These are phyloP conservation scores for Busseola fusca DNA, from an alignment of 2,888 invertebrate genomes.

Conservation along the genomic window DNA sequence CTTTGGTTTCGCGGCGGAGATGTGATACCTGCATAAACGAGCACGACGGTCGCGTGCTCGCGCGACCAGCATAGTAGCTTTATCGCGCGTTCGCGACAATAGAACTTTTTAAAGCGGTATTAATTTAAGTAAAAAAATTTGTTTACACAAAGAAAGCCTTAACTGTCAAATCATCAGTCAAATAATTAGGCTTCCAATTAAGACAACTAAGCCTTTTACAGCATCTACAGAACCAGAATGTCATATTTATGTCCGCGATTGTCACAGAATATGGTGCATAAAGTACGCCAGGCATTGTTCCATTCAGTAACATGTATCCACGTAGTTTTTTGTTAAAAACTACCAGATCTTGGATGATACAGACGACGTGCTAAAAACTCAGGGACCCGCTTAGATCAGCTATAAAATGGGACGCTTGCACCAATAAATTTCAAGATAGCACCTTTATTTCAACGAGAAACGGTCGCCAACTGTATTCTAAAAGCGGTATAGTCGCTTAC, in stretches of 20 bases:
- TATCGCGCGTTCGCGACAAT: background rate
- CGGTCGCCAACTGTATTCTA: conserved; percentile 9
- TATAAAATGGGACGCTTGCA: conserved; percentile 53
- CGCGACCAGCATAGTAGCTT: background rate
- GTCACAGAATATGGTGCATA: conserved; percentile 4
- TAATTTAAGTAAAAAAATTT: too few relatives aligned
- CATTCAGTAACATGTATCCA: conserved; percentile 18
- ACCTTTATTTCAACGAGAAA: conserved; percentile 41
- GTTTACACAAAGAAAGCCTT: too few relatives aligned
- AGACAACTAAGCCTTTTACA: background rate
- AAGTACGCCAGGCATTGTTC: conserved; percentile 22
- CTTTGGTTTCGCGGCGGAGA: background rate
- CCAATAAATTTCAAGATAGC: conserved; percentile 57
- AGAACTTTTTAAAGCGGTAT: background rate
- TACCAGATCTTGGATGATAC: conserved; percentile 24
- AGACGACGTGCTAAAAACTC: conserved; percentile 44
- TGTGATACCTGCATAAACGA: background rate
- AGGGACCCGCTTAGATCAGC: conserved; percentile 52
- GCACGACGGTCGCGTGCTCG: background rate
- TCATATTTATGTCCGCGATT: conserved; percentile 7
- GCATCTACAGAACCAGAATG: background rate
- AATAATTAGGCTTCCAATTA: background rate
- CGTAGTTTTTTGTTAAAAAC: conserved; percentile 34
- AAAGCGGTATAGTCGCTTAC: background rate
- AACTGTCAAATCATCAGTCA: too few relatives aligned